Conservation (phyloP, 2,797 vertebrate genomes). For the Anguilla obscura region DNA sequence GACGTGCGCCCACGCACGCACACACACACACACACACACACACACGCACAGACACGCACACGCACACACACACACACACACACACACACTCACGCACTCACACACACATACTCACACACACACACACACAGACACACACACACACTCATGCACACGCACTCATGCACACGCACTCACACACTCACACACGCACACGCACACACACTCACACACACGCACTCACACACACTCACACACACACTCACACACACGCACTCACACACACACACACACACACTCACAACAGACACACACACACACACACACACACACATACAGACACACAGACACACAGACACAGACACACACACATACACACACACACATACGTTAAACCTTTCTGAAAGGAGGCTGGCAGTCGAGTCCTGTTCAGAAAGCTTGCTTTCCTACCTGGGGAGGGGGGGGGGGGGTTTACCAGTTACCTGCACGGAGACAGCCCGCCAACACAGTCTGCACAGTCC, state of each 20-base stretch:
- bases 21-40: background rate
- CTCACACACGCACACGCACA: background rate
- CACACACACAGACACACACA: too few species aligned
- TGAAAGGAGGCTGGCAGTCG: background rate
- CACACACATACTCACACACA: too few species aligned
- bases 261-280: background rate
- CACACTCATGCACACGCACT: too few species aligned
- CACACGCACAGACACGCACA: background rate
- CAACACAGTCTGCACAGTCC: background rate
- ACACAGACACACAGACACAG: background rate
- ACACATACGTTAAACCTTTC: background rate
- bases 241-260: background rate
- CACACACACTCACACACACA: background rate
- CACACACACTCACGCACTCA: too few species aligned
- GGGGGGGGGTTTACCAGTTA: background rate
- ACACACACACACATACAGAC: background rate
- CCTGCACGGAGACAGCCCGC: background rate
- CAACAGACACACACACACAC: too few species aligned
- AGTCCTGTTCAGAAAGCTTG: background rate
- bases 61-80: too few species aligned
- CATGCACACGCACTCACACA: background rate
- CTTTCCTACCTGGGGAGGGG: background rate
- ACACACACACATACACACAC: background rate
- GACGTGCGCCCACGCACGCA: slow-evolving; percentile 21
- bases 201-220: too few species aligned